Evolutionary conservation across 2,888 invertebrate genomes (phyloP).

Genomic region (Disparrhopalites patrizii): DNA sequence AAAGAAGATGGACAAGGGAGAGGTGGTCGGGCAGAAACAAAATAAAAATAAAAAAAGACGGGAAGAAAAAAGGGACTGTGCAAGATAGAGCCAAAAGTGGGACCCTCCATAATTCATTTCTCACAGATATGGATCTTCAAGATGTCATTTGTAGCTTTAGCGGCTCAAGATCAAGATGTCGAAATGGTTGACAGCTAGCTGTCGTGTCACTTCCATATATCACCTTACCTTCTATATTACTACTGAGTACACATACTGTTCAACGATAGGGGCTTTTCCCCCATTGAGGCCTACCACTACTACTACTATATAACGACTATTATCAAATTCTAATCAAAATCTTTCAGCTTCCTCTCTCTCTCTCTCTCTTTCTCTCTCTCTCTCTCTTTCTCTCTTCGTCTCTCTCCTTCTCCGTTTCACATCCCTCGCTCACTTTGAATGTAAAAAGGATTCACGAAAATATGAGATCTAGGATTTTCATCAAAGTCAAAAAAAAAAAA

Average conservation of each 20-base stretch:
- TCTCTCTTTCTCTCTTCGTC: background rate
- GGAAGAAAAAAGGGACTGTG: background rate
- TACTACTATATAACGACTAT: background rate
- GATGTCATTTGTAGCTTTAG: slow-evolving; percentile 38
- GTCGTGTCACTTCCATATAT: slow-evolving; percentile 45
- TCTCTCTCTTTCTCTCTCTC: background rate
- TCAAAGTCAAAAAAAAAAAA: background rate
- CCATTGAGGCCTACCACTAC: too few species aligned
- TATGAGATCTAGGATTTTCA: background rate
- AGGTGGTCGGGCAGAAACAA: too few species aligned
- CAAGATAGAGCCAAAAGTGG: slow-evolving; percentile 18
- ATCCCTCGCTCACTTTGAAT: too few species aligned
- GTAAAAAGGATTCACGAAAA: slow-evolving; percentile 1
- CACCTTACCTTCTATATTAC: slow-evolving; percentile 22
- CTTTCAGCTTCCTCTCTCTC: background rate
- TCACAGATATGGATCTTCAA: slow-evolving; percentile 46
- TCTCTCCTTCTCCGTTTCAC: background rate
- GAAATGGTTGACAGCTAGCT: slow-evolving; percentile 43
- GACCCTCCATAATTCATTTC: slow-evolving; percentile 45
- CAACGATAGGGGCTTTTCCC: background rate
- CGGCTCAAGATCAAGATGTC: slow-evolving; percentile 47
- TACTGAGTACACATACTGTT: background rate
- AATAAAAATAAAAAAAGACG: background rate
- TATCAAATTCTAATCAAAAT: slow-evolving; percentile 14
- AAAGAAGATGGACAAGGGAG: background rate